These are phyloP conservation scores for Crotalus helleri DNA, from an alignment of 2,113 vertebrate species.

Conservation along the genomic window DNA sequence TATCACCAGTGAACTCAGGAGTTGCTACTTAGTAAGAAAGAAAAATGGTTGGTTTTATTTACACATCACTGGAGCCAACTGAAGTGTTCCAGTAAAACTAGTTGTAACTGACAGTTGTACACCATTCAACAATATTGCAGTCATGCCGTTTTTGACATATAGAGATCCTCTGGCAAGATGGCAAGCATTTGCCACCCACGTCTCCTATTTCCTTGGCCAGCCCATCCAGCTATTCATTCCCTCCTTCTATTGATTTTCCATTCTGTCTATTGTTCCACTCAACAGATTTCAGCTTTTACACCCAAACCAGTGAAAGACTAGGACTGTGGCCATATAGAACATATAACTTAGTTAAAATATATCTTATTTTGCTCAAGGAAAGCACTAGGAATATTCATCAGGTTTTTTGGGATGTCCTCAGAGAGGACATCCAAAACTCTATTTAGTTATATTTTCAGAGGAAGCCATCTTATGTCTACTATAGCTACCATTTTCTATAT, in stretches of 20 bases:
- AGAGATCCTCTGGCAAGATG: background rate
- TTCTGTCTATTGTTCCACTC: background rate
- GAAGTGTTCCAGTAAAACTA: background rate
- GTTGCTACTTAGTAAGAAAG: conserved; percentile 74
- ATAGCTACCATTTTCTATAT: background rate
- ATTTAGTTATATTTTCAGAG: background rate
- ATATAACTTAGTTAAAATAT: background rate
- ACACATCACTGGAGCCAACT: conserved; percentile 21
- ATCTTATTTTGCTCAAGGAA: background rate
- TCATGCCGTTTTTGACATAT: background rate
- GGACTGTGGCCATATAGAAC: background rate
- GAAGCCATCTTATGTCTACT: background rate
- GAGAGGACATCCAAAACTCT: background rate
- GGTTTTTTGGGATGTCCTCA: background rate
- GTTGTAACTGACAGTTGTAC: too few relatives aligned
- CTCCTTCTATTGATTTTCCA: background rate
- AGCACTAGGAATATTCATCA: background rate
- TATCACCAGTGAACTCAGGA: conserved; percentile 80
- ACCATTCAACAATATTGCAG: background rate
- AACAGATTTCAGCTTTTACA: background rate
- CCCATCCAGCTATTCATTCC: background rate
- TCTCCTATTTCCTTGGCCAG: background rate
- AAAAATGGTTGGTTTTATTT: background rate
- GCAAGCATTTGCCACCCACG: background rate
- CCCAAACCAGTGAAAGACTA: background rate